Conservation (phyloP, 2,888 invertebrate species). For the Boloria euphrosyne region DNA sequence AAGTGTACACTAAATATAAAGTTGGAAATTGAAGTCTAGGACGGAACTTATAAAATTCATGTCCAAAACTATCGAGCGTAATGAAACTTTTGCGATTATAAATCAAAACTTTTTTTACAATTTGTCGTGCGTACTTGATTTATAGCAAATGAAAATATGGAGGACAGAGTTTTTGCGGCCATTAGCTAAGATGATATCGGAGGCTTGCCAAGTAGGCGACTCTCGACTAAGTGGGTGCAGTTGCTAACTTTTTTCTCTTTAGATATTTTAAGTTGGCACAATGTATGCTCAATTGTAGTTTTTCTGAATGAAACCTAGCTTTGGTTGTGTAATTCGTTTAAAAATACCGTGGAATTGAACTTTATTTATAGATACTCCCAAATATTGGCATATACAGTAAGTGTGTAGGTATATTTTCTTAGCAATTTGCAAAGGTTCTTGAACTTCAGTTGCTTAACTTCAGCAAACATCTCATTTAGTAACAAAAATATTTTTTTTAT, state of each 20-base stretch:
- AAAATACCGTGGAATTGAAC: slow-evolving; percentile 1
- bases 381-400: neutral
- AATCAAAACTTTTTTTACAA: slow-evolving; percentile 33
- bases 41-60: slow-evolving; percentile 19
- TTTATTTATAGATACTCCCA: neutral
- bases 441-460: too few relatives aligned
- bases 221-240: slow-evolving; percentile 51
- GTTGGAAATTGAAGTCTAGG: neutral
- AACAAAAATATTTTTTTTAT: too few relatives aligned
- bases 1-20: slow-evolving; percentile 1
- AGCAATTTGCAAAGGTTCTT: too few relatives aligned
- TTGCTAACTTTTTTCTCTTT: slow-evolving; percentile 39
- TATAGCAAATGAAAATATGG: slow-evolving; percentile 37
- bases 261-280: slow-evolving; percentile 39
- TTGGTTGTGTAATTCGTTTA: slow-evolving; percentile 19
- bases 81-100: slow-evolving; percentile 26
- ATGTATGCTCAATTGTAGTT: slow-evolving; percentile 38
- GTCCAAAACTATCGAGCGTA: neutral
- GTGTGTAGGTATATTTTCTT: too few relatives aligned
- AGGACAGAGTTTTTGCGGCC: slow-evolving; percentile 43
- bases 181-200: slow-evolving; percentile 51
- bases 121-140: slow-evolving; percentile 38
- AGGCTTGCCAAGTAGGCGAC: slow-evolving; percentile 56
- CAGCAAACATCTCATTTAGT: too few relatives aligned
- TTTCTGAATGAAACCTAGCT: slow-evolving; percentile 35